phyloP scores from a whole-genome alignment of 2,797 vertebrate species.

The Liasis olivaceus region DNA sequence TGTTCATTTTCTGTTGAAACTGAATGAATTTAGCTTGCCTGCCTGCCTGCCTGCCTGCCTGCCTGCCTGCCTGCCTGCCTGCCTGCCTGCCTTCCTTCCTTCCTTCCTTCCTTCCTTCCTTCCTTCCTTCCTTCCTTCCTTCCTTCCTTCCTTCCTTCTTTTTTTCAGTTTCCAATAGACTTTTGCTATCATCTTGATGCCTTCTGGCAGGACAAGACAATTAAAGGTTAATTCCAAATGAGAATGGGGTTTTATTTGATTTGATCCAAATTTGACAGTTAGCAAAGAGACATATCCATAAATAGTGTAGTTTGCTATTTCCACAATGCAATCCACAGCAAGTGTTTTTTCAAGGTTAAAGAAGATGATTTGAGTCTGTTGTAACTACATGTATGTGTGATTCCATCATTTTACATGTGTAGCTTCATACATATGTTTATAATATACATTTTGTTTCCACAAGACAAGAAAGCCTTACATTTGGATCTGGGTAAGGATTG shows the following conservation, averaged over 20 bases:
- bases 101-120: no score
- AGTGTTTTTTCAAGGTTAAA: constrained; percentile 40
- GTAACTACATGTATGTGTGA: constrained; percentile 59
- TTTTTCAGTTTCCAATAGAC: neutral
- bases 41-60: no score
- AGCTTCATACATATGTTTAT: constrained; percentile 71
- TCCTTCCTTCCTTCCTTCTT: neutral
- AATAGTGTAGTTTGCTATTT: neutral
- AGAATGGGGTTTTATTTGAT: neutral
- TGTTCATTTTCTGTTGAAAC: neutral
- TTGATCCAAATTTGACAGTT: neutral
- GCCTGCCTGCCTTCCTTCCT: no score
- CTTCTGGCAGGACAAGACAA: fast-evolving
- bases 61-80: no score
- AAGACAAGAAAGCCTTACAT: constrained; percentile 79
- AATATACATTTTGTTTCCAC: constrained; percentile 79
- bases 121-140: no score
- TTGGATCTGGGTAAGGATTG: constrained; percentile 76
- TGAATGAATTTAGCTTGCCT: constrained; percentile 13
- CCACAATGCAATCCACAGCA: neutral
- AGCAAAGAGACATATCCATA: constrained; percentile 27
- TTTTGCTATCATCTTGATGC: neutral
- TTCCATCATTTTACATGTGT: constrained; percentile 68
- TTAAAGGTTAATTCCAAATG: neutral
- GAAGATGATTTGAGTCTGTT: constrained; percentile 60